A percentile compares a stretch with the other conserved stretches of the same genome.
These are phyloP conservation scores for Hippocampus zosterae DNA, from an alignment of 2,113 vertebrate species.

Conservation along the genomic window DNA sequence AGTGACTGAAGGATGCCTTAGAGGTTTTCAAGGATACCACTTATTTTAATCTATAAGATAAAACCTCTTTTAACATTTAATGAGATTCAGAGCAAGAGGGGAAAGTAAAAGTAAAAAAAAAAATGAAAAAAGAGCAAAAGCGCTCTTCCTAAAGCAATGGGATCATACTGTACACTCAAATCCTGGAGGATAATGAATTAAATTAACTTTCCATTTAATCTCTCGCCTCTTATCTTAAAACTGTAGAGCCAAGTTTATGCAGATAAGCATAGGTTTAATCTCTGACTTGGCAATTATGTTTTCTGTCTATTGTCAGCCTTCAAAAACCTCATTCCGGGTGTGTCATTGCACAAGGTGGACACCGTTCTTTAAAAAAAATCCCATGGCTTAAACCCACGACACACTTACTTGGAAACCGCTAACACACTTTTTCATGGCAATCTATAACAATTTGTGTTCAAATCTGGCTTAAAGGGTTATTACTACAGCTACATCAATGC, in stretches of 20 bases:
- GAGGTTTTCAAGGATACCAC: slow-evolving; percentile 38
- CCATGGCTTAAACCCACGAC: background rate
- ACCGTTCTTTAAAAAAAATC: background rate
- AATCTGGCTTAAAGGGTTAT: too few species aligned
- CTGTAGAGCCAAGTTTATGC: slow-evolving; percentile 22
- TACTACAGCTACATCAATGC: too few species aligned
- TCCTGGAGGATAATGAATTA: slow-evolving; percentile 43
- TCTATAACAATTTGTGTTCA: too few species aligned
- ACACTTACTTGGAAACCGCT: slow-evolving; percentile 2
- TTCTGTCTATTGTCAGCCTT: slow-evolving; percentile 18
- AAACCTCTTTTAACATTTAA: slow-evolving; percentile 41
- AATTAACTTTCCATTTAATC: slow-evolving; percentile 51
- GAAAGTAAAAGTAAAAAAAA: slow-evolving; percentile 2
- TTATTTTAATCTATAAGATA: slow-evolving; percentile 41
- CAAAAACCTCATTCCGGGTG: slow-evolving; percentile 13
- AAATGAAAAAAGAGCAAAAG: slow-evolving; percentile 23
- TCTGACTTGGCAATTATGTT: slow-evolving; percentile 20
- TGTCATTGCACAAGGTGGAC: slow-evolving; percentile 24
- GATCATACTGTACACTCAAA: slow-evolving; percentile 36
- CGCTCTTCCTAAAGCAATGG: slow-evolving; percentile 18
- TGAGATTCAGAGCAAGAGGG: slow-evolving; percentile 33
- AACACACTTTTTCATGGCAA: background rate
- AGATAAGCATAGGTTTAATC: slow-evolving; percentile 38
- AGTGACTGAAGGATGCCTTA: slow-evolving; percentile 24
- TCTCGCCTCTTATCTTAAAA: slow-evolving; percentile 45